Base-by-base conservation (phyloP, 2,113 vertebrate species). In the Tympanuchus pallidicinctus region DNA sequence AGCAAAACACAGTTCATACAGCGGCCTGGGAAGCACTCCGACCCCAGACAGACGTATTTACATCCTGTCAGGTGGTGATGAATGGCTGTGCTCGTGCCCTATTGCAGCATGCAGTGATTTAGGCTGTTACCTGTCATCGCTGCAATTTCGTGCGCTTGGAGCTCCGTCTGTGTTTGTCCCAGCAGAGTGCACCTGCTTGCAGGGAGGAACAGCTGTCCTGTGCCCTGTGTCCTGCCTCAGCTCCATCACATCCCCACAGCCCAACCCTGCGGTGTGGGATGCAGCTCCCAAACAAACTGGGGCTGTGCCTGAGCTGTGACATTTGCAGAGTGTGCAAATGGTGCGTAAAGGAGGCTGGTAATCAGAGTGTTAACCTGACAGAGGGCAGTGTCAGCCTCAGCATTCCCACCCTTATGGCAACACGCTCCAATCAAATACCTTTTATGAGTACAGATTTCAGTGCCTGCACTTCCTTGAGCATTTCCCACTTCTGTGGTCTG, bases 141-240 rank as follows among this genome's bases (percentile, higher is more conserved):
- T 70, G 90, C 59, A 72, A 66, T 91, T 78, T 47, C 9, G 7
- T 78, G 80, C 63, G n/a, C 88, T 94, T 90, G 43, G 63, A 28
- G 60, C 85, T 94, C 91, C 81, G 57, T 1, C 2, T 52, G 70
- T 76, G 14, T 87, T 89, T 82, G 69, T 93, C 87, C 87, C 83
- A 42, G 72, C 90, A 80, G 76, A 88, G 80, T 34, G 73, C 93
- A 94, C 80, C 88, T 88, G 88, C 88, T 93, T 78, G 42, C 61
- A 91, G 71, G 38, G 40, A 87, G 83, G 60, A 91, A 89, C 84
- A 43, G 60, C 69, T 86, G 64, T 27, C 79, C 70, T 11, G 61
- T 81, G 75, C 71, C 76, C 81, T 61, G 32, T 9, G 52, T 54
- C 52, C 50, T 74, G 64, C 72, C 24, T 82, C 8, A 56, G 5